A percentile compares a stretch with the other conserved stretches of the same genome.
These are phyloP conservation scores for Brachionus sp. DNA, from an alignment of 1,140 invertebrate genomes.

Conservation along the genomic window DNA sequence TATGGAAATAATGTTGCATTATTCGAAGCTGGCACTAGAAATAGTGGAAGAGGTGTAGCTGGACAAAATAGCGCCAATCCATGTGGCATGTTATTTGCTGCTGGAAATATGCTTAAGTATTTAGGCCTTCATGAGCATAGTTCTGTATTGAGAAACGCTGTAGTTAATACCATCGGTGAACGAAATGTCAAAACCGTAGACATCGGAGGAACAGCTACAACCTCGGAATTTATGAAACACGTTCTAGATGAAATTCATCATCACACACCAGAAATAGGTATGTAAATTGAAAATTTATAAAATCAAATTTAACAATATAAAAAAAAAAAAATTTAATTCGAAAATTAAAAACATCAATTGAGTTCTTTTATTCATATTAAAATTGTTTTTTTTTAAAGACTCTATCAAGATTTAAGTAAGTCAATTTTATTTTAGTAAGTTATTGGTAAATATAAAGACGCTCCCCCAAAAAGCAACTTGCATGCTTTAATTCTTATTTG, in stretches of 20 bases:
- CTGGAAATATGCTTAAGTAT: slow-evolving; percentile 43
- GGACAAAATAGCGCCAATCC: slow-evolving; percentile 47
- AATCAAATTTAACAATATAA: no score
- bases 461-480: background rate
- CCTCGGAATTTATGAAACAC: slow-evolving; percentile 86
- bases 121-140: slow-evolving; percentile 42
- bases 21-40: slow-evolving; percentile 45
- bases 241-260: slow-evolving; percentile 58
- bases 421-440: background rate
- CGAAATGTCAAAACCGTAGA: slow-evolving; percentile 74
- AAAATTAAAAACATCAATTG: background rate
- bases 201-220: slow-evolving; percentile 83
- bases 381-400: background rate
- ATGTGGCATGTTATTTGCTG: slow-evolving; percentile 36
- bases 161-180: background rate
- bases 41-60: slow-evolving; percentile 16
- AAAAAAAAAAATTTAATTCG: background rate
- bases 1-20: slow-evolving; percentile 41
- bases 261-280: slow-evolving; percentile 40
- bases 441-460: background rate
- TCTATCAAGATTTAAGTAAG: background rate
- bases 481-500: background rate
- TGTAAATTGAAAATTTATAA: background rate
- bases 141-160: slow-evolving; percentile 38
- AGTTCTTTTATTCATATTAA: background rate